Percentiles rank a stretch among this genome's conserved stretches.
phyloP scores from a whole-genome alignment of 1,140 invertebrate genomes.

The Leptinotarsa defecta region DNA sequence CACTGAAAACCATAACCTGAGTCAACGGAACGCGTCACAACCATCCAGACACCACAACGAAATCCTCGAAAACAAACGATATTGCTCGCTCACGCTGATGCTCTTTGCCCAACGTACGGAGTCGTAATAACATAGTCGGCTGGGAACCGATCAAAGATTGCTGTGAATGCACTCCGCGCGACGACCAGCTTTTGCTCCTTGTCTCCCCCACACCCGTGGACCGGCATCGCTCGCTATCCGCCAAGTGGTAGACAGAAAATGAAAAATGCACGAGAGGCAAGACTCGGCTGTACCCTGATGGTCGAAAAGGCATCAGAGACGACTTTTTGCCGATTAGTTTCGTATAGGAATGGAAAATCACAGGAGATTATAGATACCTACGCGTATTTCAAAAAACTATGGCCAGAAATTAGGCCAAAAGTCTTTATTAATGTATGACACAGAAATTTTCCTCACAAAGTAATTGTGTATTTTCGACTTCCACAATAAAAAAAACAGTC shows the following conservation, averaged over 20 bases:
- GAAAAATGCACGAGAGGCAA: conserved; percentile 30
- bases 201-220: conserved; percentile 31
- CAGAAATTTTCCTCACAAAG: too few relatives aligned
- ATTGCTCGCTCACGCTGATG: conserved; percentile 17
- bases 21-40: conserved; percentile 2
- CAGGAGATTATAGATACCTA: too few relatives aligned
- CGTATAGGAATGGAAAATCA: too few relatives aligned
- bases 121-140: conserved; percentile 28
- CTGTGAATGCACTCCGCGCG: conserved; percentile 40
- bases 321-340: too few relatives aligned
- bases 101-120: conserved; percentile 28
- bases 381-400: too few relatives aligned
- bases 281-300: neutral
- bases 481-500: too few relatives aligned
- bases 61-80: conserved; percentile 5
- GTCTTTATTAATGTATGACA: too few relatives aligned
- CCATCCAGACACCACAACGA: neutral
- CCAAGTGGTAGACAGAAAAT: conserved; percentile 35
- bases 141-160: conserved; percentile 36
- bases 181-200: conserved; percentile 34
- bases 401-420: too few relatives aligned
- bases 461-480: too few relatives aligned
- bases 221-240: conserved; percentile 29
- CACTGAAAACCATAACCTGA: neutral
- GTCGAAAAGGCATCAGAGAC: too few relatives aligned